These are phyloP conservation scores for Tenebrio molitor DNA, from an alignment of 1,140 invertebrate genomes.

Conservation along the genomic window DNA sequence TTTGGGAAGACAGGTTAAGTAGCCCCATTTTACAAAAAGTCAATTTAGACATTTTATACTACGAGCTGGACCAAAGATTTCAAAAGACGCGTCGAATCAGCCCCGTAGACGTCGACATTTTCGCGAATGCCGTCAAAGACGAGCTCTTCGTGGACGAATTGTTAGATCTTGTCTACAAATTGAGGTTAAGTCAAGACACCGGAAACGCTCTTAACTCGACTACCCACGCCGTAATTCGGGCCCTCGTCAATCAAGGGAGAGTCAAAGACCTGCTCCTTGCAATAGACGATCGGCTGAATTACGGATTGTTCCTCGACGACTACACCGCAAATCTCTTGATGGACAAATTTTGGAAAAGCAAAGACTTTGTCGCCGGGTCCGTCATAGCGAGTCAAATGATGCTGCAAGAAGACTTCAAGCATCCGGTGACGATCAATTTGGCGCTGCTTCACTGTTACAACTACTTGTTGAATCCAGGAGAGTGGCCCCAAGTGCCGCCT, in stretches of 20 bases:
- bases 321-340: conserved; percentile 86
- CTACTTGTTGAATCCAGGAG: conserved; percentile 75
- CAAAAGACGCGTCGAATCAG: conserved; percentile 70
- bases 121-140: conserved; percentile 74
- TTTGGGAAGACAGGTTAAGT: conserved; percentile 75
- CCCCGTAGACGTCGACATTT: conserved; percentile 83
- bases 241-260: conserved; percentile 73
- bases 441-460: conserved; percentile 82
- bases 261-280: conserved; percentile 77
- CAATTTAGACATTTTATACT: conserved; percentile 74
- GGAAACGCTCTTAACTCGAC: conserved; percentile 82
- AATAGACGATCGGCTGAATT: conserved; percentile 86
- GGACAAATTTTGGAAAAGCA: conserved; percentile 80
- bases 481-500: conserved; percentile 69
- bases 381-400: conserved; percentile 84
- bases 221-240: conserved; percentile 82
- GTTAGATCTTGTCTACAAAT: conserved; percentile 76
- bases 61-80: conserved; percentile 74
- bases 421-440: conserved; percentile 79
- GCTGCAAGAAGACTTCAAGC: conserved; percentile 89
- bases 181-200: conserved; percentile 79
- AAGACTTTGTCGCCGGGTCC: conserved; percentile 80
- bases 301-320: conserved; percentile 90
- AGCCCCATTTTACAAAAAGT: conserved; percentile 75
- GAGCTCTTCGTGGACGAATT: conserved; percentile 74